Evolutionary conservation across 2,888 invertebrate species (phyloP).

Genomic region (Erebia ligea): DNA sequence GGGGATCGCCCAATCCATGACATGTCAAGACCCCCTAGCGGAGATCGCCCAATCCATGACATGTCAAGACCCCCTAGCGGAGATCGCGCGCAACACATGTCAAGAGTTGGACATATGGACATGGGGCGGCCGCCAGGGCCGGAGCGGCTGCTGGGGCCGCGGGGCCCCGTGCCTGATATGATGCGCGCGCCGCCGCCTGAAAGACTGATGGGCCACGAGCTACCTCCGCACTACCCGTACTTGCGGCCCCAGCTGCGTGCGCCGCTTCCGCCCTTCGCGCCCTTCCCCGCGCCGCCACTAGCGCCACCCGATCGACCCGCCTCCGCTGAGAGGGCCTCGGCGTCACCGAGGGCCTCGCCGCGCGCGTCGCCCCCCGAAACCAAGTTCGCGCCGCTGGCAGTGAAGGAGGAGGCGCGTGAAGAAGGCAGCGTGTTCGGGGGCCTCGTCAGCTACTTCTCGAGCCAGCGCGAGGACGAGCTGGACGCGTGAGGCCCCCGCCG

Average conservation of each 20-base stretch:
- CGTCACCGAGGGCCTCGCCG: conserved; percentile 27
- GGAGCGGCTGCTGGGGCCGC: conserved; percentile 16
- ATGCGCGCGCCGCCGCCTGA: conserved; percentile 32
- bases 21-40: conserved; percentile 8
- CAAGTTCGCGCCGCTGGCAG: conserved; percentile 22
- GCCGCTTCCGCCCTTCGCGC: conserved; percentile 41
- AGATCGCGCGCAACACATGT: conserved; percentile 11
- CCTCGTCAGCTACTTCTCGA: conserved; percentile 95
- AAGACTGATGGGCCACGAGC: conserved; percentile 39
- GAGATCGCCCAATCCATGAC: conserved; percentile 19
- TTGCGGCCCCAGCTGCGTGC: conserved; percentile 41
- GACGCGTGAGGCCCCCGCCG: conserved; percentile 79
- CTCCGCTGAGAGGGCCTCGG: conserved; percentile 26
- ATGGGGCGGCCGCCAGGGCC: conserved; percentile 23
- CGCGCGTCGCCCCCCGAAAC: conserved; percentile 28
- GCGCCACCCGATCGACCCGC: conserved; percentile 29
- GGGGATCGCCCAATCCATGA: conserved; percentile 24
- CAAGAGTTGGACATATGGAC: conserved; percentile 18
- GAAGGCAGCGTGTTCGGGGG: conserved; percentile 93
- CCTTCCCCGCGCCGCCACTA: conserved; percentile 48
- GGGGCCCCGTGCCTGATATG: conserved; percentile 38
- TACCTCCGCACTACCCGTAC: conserved; percentile 42
- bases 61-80: conserved; percentile 23
- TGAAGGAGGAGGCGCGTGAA: conserved; percentile 79
- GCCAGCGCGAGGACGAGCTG: conserved; percentile 93